Base-by-base conservation (phyloP, 2,113 vertebrate genomes). In the Lophura nycthemera region DNA sequence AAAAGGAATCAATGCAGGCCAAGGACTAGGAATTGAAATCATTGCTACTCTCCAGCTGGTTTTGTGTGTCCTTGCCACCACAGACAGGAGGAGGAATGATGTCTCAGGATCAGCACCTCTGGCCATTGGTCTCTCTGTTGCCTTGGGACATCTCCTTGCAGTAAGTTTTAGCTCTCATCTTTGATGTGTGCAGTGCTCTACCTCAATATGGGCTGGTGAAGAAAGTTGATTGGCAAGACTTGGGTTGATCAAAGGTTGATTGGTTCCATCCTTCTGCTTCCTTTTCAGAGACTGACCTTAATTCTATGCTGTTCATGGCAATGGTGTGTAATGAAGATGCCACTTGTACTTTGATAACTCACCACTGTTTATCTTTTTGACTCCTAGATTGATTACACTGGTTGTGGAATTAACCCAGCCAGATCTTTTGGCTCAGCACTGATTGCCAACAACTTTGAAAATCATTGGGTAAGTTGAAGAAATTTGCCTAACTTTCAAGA, bases 331-430 rank as follows among this genome's bases (percentile, higher is more conserved):
- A 63, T 22, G n/a, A 52, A 47, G 25, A 17, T 63, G 36, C 21
- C 66, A 43, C 20, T 5, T 4, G 16, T 54, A 8, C 27, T n/a
- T 47, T 24, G 12, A 5, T 66, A 38, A 12, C 47, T 93, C 88
- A 96, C 45, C 30, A 8, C 5, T 75, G 47, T 2, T 96, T 83
- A 69, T 95, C 71, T 48, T 91, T 94, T 24, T 47, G 13, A 61
- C 32, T 70, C 27, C 13, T 94, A 99, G 99, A 99, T 99, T 27
- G 99, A 99, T 93, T 99, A 98, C 97, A 99, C 99, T 0, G 99
- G 99, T 54, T 99, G 99, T 15, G 98, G 99, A n/a, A 99, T 99
- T 85, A 99, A 99, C 87, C 99, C 99, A 0, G 99, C 99, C 22
- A 98, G 99, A 34, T 99, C 99, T 48, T 99, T 99, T 1, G 99